Conservation (phyloP, 2,888 invertebrate species). For the Seira musarum region DNA sequence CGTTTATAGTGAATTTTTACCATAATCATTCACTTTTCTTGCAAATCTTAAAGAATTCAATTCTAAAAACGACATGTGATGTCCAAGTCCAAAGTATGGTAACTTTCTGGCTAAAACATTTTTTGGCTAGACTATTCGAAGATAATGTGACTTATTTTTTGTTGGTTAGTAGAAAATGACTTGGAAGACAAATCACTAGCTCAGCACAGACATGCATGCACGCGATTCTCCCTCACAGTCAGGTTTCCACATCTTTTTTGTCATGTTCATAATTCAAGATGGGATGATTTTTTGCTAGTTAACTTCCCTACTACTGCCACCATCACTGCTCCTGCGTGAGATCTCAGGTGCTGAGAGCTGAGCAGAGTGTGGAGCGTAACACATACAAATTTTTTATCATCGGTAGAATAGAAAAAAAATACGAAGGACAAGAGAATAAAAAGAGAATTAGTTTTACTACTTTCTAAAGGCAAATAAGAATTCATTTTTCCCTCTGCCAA, state of each 20-base stretch:
- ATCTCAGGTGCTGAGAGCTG: background rate
- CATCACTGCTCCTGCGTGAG: background rate
- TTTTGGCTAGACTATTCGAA: too few species aligned
- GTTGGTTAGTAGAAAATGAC: too few species aligned
- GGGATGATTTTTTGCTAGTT: background rate
- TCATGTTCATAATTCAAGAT: constrained; percentile 8
- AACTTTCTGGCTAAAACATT: too few species aligned
- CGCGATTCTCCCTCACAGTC: background rate
- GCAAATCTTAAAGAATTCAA: too few species aligned
- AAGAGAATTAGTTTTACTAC: background rate
- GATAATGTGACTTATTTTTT: too few species aligned
- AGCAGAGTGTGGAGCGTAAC: too few species aligned
- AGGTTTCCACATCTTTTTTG: background rate
- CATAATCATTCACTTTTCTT: too few species aligned
- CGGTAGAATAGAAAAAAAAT: background rate
- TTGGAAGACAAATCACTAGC: background rate
- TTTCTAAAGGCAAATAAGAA: background rate
- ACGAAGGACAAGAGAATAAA: background rate
- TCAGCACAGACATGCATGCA: background rate
- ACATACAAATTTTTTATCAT: too few species aligned
- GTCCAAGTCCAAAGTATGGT: too few species aligned
- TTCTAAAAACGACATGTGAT: too few species aligned
- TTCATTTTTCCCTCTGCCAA: constrained; percentile 3
- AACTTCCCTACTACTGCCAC: constrained; percentile 1
- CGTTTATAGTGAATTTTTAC: too few species aligned